Conservation (phyloP, 2,888 invertebrate genomes). For the Synergus laeviventris region DNA sequence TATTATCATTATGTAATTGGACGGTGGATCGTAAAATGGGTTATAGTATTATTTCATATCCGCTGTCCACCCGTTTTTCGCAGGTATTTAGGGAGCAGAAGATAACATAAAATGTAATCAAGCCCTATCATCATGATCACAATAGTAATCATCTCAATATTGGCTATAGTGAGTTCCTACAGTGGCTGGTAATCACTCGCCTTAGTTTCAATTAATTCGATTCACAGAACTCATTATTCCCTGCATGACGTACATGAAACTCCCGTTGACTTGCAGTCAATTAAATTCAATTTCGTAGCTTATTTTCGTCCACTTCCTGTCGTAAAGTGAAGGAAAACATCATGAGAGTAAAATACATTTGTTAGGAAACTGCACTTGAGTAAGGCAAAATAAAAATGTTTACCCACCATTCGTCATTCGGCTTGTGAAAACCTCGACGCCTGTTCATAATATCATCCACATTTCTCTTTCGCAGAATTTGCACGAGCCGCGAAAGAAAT, state of each 20-base stretch:
- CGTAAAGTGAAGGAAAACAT: conserved; percentile 22
- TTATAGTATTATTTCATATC: neutral
- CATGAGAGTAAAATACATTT: neutral
- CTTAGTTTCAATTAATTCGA: conserved; percentile 29
- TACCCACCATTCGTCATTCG: neutral
- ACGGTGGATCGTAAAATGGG: neutral
- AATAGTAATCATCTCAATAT: neutral
- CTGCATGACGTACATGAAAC: conserved; percentile 22
- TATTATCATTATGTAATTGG: neutral
- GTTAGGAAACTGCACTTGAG: neutral
- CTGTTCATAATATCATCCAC: neutral
- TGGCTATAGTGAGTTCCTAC: neutral
- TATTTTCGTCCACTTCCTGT: conserved; percentile 32
- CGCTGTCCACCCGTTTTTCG: neutral
- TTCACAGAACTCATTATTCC: conserved; percentile 38
- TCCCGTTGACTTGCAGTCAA: conserved; percentile 25
- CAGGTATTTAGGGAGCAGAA: neutral
- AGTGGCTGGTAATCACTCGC: conserved; percentile 16
- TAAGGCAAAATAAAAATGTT: conserved; percentile 2
- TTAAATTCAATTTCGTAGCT: conserved; percentile 9
- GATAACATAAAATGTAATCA: neutral
- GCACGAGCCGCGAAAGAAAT: neutral
- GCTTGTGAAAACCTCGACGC: conserved; percentile 4
- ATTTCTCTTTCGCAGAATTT: neutral
- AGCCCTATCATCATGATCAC: neutral